These are phyloP conservation scores for Parazoanthus atlanticus DNA, from an alignment of 92 coral and sea anemone genomes.

Conservation along the genomic window DNA sequence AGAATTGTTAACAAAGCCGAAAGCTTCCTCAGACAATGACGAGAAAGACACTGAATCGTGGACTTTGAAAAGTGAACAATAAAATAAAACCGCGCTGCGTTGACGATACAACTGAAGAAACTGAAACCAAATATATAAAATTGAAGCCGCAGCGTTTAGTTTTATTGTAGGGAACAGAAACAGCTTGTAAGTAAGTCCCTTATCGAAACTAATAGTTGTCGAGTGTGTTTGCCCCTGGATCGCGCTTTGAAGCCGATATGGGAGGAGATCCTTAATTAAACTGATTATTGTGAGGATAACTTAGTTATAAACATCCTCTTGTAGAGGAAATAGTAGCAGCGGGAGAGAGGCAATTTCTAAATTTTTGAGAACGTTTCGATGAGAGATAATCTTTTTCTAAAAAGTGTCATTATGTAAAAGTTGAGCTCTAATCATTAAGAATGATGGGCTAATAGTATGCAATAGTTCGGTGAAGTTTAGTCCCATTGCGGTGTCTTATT, in stretches of 20 bases:
- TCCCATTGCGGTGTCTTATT: not conserved
- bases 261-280: conserved; percentile 32
- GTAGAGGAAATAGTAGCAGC: conserved; percentile 12
- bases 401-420: not conserved
- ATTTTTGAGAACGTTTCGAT: not conserved
- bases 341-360: not conserved
- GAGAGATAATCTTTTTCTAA: not conserved
- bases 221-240: not conserved
- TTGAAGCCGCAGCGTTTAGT: no score
- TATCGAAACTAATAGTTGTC: not conserved
- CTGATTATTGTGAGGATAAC: conserved; percentile 20
- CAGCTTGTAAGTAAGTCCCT: not conserved
- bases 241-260: not conserved
- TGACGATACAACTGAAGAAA: no score
- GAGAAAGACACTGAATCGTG: not conserved
- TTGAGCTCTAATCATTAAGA: not conserved
- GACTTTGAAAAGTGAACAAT: not conserved
- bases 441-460: not conserved
- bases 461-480: not conserved
- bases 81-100: not conserved
- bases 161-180: no score
- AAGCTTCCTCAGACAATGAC: not conserved
- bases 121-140: no score
- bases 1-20: not conserved
- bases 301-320: conserved; percentile 25